A percentile compares a stretch with the other conserved stretches of the same genome.
These are phyloP conservation scores for Mystacides longicornis DNA, from an alignment of 2,888 invertebrate genomes.

Conservation along the genomic window DNA sequence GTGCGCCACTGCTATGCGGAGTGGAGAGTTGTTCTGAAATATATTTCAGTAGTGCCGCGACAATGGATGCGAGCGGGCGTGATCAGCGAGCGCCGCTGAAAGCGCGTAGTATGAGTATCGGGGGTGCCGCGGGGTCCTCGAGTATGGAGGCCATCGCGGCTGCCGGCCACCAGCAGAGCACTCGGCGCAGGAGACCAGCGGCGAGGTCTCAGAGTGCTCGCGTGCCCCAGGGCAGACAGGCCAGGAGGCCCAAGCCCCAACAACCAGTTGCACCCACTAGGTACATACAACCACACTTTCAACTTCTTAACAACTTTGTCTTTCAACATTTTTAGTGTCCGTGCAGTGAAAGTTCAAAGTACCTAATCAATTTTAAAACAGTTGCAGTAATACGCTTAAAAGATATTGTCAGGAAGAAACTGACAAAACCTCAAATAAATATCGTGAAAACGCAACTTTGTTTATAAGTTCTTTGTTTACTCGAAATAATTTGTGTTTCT, in stretches of 20 bases:
- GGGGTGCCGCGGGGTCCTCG: slow-evolving; percentile 60
- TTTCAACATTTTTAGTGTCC: too few relatives aligned
- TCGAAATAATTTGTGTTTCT: too few relatives aligned
- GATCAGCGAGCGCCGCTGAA: slow-evolving; percentile 56
- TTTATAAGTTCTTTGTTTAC: too few relatives aligned
- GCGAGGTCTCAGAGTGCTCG: slow-evolving; percentile 70
- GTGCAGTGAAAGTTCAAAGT: too few relatives aligned
- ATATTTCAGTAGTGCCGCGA: slow-evolving; percentile 44
- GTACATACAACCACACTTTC: slow-evolving; percentile 1
- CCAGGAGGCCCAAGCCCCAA: slow-evolving; percentile 41
- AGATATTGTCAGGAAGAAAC: too few relatives aligned
- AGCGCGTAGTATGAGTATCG: slow-evolving; percentile 69
- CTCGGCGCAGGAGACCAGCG: slow-evolving; percentile 58
- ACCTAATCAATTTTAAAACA: too few relatives aligned
- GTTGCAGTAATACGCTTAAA: too few relatives aligned
- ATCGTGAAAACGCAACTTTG: too few relatives aligned
- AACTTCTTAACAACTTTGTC: too few relatives aligned
- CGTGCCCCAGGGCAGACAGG: slow-evolving; percentile 58
- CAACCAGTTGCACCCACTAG: slow-evolving; percentile 30
- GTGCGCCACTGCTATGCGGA: slow-evolving; percentile 31
- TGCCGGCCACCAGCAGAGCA: slow-evolving; percentile 43
- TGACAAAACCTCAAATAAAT: too few relatives aligned
- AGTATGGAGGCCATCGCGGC: slow-evolving; percentile 59
- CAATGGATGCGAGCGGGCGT: slow-evolving; percentile 54
- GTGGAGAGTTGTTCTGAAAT: too few relatives aligned